Evolutionary conservation across 2,797 vertebrate species (phyloP).

Genomic region (Falco berigora): DNA sequence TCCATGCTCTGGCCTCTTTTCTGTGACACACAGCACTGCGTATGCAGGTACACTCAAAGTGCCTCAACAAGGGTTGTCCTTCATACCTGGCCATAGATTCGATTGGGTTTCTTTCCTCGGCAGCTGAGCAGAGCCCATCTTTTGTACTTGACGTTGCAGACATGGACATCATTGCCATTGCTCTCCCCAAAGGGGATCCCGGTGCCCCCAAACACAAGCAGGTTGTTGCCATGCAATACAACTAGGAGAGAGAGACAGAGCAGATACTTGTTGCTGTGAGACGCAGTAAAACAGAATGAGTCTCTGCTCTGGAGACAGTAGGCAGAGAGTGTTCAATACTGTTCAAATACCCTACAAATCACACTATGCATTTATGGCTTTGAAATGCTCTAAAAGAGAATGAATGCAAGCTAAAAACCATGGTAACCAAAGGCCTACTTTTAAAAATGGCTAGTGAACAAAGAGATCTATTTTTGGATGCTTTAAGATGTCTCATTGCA

Average conservation of each 20-base stretch:
- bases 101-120: constrained; percentile 93
- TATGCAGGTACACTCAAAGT: background rate
- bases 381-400: background rate
- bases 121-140: constrained; percentile 95
- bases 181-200: constrained; percentile 98
- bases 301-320: background rate
- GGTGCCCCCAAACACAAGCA: constrained; percentile 95
- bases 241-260: constrained; percentile 70
- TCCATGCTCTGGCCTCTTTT: background rate
- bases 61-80: background rate
- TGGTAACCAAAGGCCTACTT: constrained; percentile 4
- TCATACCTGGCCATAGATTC: constrained; percentile 94
- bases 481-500: background rate
- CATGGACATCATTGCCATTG: constrained; percentile 94
- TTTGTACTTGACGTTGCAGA: constrained; percentile 97
- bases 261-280: background rate
- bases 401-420: background rate
- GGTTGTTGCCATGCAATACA: constrained; percentile 94
- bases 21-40: background rate
- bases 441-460: background rate
- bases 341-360: background rate
- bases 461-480: constrained; percentile 4
- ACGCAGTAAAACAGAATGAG: rapidly evolving
- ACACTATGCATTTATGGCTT: background rate
- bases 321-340: background rate